phyloP scores from a whole-genome alignment of 92 coral and sea anemone species.

The Pocillopora grandis region DNA sequence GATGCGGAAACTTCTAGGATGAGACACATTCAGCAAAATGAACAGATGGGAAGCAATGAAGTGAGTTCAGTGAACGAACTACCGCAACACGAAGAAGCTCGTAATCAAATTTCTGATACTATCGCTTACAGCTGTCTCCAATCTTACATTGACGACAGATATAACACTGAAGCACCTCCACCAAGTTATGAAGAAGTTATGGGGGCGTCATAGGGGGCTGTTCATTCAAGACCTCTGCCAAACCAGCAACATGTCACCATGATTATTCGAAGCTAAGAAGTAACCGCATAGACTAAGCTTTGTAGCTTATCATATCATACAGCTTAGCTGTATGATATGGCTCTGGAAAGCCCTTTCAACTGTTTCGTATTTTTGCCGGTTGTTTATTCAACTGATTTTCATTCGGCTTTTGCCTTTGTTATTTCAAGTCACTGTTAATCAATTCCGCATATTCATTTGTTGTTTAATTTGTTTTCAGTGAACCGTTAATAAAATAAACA shows the following conservation, averaged over 20 bases:
- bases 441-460: too few relatives aligned
- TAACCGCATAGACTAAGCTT: too few relatives aligned
- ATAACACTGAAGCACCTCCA: constrained; percentile 38
- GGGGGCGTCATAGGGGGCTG: constrained; percentile 13
- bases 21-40: constrained; percentile 3
- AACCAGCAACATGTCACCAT: not conserved
- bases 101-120: not conserved
- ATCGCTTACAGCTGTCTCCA: not conserved
- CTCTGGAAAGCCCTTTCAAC: too few relatives aligned
- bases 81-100: not conserved
- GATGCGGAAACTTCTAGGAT: not conserved
- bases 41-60: not conserved
- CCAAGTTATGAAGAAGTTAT: constrained; percentile 56
- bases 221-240: not conserved
- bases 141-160: not conserved
- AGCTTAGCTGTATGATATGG: too few relatives aligned
- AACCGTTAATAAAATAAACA: too few relatives aligned
- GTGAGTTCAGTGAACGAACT: not conserved
- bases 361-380: too few relatives aligned
- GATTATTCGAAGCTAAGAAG: too few relatives aligned
- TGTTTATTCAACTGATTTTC: too few relatives aligned
- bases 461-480: too few relatives aligned
- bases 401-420: too few relatives aligned
- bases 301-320: too few relatives aligned
- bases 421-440: too few relatives aligned